Base-by-base conservation (phyloP, 35 echinoderm and acorn worm genomes). In the Antedon bifida region DNA sequence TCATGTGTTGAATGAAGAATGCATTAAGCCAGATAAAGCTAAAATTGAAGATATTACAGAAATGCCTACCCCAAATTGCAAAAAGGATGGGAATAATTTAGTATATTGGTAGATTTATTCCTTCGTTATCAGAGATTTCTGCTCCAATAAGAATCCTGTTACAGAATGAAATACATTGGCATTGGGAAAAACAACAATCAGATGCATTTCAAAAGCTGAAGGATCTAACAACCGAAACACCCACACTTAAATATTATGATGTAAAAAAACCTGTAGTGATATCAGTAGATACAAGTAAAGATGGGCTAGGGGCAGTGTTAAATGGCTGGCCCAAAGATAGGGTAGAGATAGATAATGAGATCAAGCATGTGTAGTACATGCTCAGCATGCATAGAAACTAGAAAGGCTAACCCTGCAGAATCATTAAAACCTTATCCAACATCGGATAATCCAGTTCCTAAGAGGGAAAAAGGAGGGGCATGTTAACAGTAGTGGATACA, bases 401-500 rank as follows among this genome's bases (percentile, higher is more conserved):
- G 86, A 75, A 88, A 82, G 36, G 39, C 79, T 9, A 88, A 82
- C 35, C 78, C 28, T 14, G 46, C 56, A 44, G 85, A 87, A 82
- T 45, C 77, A 30, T 28, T 87, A 78, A 74, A 31, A 9, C 79
- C 86, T 29, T 55, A 82, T 46, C 46, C 35, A 39, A 34, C 32
- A 76, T 79, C 86, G 9, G 21, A 82, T n/a, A 19, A 32, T 75
- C 34, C 76, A 64, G 86, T 36, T 55, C 82, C 36, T 21, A 80
- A 33, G 36, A 81, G 46, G 36, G 36, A 17, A 77, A 3, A 39
- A 17, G 76, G 0, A 82, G 9, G 0, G 75, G 76, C 28, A n/a
- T n/a, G n/a, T 31, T 88, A 19, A 76, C 82, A 36, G 80, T 82
- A 77, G 73, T 82, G 19, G 86, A 88, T n/a, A n/a, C n/a, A n/a